Percentiles rank a stretch among this genome's conserved stretches.
These are phyloP conservation scores for Hylia prasina DNA, from an alignment of 2,113 vertebrate species.

Conservation along the genomic window DNA sequence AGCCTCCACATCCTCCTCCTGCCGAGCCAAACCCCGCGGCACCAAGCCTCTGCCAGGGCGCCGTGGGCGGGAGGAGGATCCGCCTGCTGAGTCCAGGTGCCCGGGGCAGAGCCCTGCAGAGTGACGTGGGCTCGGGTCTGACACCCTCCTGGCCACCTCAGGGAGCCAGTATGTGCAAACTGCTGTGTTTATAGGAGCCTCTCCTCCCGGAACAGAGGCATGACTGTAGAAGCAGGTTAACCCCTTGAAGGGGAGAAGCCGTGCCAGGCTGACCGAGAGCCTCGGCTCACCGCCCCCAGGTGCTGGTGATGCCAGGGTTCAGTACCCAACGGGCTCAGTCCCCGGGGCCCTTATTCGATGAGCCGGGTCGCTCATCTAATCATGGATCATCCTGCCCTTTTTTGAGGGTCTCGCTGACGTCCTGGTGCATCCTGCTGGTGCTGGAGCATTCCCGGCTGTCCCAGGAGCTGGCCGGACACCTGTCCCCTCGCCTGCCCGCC, in stretches of 20 bases:
- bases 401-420: accelerated
- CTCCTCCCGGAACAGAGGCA: not conserved
- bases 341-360: accelerated
- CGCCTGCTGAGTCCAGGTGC: not conserved
- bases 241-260: not conserved
- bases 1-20: not conserved
- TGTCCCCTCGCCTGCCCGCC: accelerated
- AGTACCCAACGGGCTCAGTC: not conserved
- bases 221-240: not conserved
- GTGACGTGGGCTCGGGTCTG: not conserved
- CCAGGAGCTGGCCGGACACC: accelerated
- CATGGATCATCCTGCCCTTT: not conserved
- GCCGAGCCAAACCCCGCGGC: accelerated
- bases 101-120: not conserved
- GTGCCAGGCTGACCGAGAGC: not conserved
- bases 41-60: not conserved
- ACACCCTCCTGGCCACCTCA: accelerated
- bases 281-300: accelerated
- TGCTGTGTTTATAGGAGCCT: accelerated
- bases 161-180: not conserved
- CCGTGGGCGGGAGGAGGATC: accelerated
- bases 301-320: not conserved
- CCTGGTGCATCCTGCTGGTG: not conserved
- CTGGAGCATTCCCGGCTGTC: not conserved
- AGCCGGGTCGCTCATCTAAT: accelerated